Base-by-base conservation (phyloP, 2,888 invertebrate genomes). In the Hydriomena furcata region DNA sequence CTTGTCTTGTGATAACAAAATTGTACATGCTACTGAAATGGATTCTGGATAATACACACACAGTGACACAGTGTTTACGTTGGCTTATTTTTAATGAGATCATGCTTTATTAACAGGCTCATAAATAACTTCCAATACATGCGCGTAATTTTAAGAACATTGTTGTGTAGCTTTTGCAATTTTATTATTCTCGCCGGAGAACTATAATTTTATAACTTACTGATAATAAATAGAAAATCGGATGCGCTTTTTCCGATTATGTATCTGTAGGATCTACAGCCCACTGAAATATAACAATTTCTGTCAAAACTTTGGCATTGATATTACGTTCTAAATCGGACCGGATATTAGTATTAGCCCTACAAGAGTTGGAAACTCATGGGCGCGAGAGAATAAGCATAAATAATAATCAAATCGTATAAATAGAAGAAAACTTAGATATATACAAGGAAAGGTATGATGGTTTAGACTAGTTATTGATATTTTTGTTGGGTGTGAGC, bases 71-170 rank as follows among this genome's bases (percentile, higher is more conserved):
- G 24, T 63, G 62, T 64, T 71, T 79, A 78, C 73, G 70, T 71
- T 54, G 48, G 70, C 66, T 66, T 68, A 67, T 71, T 72, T 73
- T 68, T 62, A 68, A 79, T 82, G 81, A 81, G 73, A 76, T 82
- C 82, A 82, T 72, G 58, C 38, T 47, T 42, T 52, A 52, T 44
- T 40, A 46, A 50, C 36, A 46, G 36, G 23, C 13, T 21, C 46
- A 48, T 52, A 44, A 48, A 44, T 35, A 41, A 48, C 50, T 27
- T 12, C 31, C 41, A 36, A 49, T 37, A 28, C 35, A 36, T 43
- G 49, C 27, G 28, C 30, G 31, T 31, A 37, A 52, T 42, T 46
- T 32, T 30, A 6, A 32, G 12, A 25, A 27, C 35, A 42, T 21
- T 21, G 27, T 38, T 21, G 7, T 42, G 10, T 37, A 12, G 7